A percentile compares a stretch with the other conserved stretches of the same genome.
These are phyloP conservation scores for Drosophila leonis DNA, from an alignment of 2,888 invertebrate genomes.

Conservation along the genomic window DNA sequence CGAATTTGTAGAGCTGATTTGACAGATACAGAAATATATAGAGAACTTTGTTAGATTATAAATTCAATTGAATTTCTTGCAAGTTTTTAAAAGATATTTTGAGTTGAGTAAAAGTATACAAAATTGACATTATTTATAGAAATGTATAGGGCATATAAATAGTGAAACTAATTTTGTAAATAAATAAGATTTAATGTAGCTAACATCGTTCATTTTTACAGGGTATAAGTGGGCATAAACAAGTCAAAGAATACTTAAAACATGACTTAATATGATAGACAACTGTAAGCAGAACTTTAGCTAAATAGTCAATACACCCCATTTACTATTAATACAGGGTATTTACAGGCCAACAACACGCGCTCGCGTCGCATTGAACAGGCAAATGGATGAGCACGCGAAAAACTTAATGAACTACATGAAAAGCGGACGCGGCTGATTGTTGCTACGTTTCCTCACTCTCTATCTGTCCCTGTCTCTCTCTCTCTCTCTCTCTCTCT, in stretches of 20 bases:
- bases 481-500: constrained; percentile 8
- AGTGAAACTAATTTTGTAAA: too few relatives aligned
- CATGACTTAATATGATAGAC: neutral
- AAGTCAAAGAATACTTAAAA: too few relatives aligned
- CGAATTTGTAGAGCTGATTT: neutral
- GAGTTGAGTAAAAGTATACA: neutral
- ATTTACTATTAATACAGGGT: constrained; percentile 10
- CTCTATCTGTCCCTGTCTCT: neutral
- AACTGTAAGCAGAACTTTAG: neutral
- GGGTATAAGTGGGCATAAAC: too few relatives aligned
- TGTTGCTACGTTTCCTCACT: constrained; percentile 43
- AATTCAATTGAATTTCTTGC: neutral
- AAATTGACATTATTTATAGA: too few relatives aligned
- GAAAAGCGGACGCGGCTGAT: constrained; percentile 57
- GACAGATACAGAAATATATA: neutral
- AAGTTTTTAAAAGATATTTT: neutral
- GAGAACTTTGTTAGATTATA: neutral
- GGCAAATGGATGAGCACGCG: constrained; percentile 46
- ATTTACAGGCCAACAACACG: constrained; percentile 34
- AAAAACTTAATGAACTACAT: constrained; percentile 77
- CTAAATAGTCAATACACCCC: constrained; percentile 3
- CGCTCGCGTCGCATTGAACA: constrained; percentile 33
- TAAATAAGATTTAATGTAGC: too few relatives aligned
- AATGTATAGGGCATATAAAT: too few relatives aligned
- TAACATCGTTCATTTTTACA: too few relatives aligned